phyloP scores from a whole-genome alignment of 2,888 invertebrate genomes.

The Blastobasis adustella region DNA sequence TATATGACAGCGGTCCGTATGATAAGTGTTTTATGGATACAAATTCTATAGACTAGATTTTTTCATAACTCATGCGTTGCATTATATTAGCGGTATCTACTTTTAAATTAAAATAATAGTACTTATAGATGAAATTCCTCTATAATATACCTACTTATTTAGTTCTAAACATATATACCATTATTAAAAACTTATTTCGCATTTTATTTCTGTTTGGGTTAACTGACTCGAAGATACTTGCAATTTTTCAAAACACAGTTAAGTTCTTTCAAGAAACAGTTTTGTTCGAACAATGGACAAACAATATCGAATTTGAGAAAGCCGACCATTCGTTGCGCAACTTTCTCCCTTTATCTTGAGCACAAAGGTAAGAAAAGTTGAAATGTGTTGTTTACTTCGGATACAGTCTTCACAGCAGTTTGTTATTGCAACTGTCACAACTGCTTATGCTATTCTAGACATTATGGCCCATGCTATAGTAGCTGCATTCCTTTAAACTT shows the following conservation, averaged over 20 bases:
- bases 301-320: slow-evolving; percentile 64
- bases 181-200: slow-evolving; percentile 1
- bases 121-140: too few relatives aligned
- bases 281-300: slow-evolving; percentile 39
- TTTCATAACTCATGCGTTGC: too few relatives aligned
- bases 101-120: too few relatives aligned
- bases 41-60: too few relatives aligned
- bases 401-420: slow-evolving; percentile 7
- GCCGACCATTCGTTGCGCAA: slow-evolving; percentile 60
- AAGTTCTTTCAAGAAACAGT: slow-evolving; percentile 22
- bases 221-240: slow-evolving; percentile 6
- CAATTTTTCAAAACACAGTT: slow-evolving; percentile 27
- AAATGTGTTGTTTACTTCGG: slow-evolving; percentile 34
- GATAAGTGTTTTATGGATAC: too few relatives aligned
- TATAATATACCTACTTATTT: too few relatives aligned
- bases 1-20: too few relatives aligned
- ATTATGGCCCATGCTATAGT: neutral
- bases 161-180: too few relatives aligned
- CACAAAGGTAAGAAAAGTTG: slow-evolving; percentile 58
- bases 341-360: slow-evolving; percentile 66
- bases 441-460: neutral
- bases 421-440: slow-evolving; percentile 3
- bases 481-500: neutral
- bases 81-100: too few relatives aligned
- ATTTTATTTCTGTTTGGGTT: slow-evolving; percentile 2